Base-by-base conservation (phyloP, 2,888 invertebrate genomes). In the Nomada fabriciana region DNA sequence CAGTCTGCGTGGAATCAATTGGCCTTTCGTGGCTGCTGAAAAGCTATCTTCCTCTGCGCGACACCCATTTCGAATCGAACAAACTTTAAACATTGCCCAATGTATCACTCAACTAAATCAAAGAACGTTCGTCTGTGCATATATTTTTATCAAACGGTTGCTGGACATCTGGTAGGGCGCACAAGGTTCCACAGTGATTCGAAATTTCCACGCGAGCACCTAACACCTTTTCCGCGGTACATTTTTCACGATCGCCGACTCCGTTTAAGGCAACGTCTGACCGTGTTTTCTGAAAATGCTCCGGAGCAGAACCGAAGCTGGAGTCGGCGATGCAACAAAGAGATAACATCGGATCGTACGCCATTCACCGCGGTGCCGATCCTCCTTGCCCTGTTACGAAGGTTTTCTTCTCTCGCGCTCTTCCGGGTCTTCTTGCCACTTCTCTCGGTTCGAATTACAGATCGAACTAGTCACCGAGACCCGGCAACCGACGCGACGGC, bases 401-500 rank as follows among this genome's bases (percentile, higher is more conserved):
- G 82, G 79, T 89, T 87, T 87, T 76, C 82, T 75, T 75, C 68
- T 55, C 63, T 11, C 59, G 43, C 50, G 57, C 77, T 85, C 87
- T 89, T 89, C 87, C 88, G 85, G 81, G 84, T 87, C 84, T 88
- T 87, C 82, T 78, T 81, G 79, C 76, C 67, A 64, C 69, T 86
- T 80, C 85, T 80, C 80, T 68, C 50, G 61, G 50, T 79, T 77
- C 80, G 83, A 76, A 79, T 83, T 78, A 67, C 82, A 69, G 85
- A 86, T 86, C 83, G 78, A 83, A 86, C 82, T 78, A 80, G 77
- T 85, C 77, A 76, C 77, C 84, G 69, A 71, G 71, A 53, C 20
- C 65, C 63, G 65, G 70, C 52, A 71, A 55, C 36, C 78, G 36
- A 36, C 36, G 36, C 36, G 77, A 82, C 78, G 69, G 67, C 76